A percentile compares a stretch with the other conserved stretches of the same genome.
Conservation (phyloP, 2,888 invertebrate genomes). For the Drosophila parthenogenetica region DNA sequence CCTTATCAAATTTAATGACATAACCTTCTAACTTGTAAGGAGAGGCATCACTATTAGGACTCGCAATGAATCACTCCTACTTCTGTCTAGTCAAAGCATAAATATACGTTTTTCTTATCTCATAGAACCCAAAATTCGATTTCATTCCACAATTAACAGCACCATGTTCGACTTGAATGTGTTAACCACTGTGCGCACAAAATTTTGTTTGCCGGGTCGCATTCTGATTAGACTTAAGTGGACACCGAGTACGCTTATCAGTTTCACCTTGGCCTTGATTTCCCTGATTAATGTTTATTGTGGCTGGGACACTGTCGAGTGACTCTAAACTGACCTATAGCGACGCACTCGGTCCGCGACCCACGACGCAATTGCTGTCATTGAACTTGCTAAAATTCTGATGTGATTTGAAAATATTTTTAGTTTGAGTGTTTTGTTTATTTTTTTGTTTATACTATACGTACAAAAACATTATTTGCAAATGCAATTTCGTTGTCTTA, state of each 20-base stretch:
- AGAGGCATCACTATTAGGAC: too few species aligned
- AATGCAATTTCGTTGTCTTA: neutral
- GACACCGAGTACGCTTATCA: conserved; percentile 59
- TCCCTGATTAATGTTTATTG: conserved; percentile 64
- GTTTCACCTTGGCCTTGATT: conserved; percentile 82
- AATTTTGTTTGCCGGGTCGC: conserved; percentile 50
- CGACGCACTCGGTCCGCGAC: conserved; percentile 11
- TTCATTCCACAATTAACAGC: neutral
- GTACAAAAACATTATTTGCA: too few species aligned
- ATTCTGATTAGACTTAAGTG: conserved; percentile 69
- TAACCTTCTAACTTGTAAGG: too few species aligned
- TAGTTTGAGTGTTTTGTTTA: neutral
- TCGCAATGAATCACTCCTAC: too few species aligned
- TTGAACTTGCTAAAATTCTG: conserved; percentile 64
- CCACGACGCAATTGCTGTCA: conserved; percentile 69
- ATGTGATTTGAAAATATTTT: conserved; percentile 2
- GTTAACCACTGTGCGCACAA: conserved; percentile 45
- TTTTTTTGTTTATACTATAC: conserved; percentile 2
- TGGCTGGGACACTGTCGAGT: conserved; percentile 19
- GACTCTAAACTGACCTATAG: conserved; percentile 62
- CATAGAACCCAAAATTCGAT: neutral
- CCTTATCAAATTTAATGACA: too few species aligned
- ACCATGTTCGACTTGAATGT: neutral
- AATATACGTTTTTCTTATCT: neutral
- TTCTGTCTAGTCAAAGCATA: too few species aligned